phyloP scores from a whole-genome alignment of 2,797 vertebrate species.

The Chelon labrosus region DNA sequence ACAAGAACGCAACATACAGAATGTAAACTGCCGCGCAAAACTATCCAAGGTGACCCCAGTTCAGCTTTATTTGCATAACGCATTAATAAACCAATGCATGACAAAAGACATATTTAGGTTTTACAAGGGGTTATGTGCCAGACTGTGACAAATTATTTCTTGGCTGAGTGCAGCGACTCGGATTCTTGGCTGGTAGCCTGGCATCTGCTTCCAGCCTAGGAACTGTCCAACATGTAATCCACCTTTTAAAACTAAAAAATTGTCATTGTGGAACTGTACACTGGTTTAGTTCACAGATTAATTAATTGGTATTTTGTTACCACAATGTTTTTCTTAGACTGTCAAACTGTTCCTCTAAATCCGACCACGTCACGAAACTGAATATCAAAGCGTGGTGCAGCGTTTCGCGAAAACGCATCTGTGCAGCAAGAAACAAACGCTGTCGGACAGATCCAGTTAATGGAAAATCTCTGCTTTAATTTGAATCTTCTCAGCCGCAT shows the following conservation, averaged over 20 bases:
- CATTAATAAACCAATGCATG: background rate
- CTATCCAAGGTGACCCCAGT: background rate
- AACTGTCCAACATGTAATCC: background rate
- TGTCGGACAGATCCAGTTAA: slow-evolving; percentile 1
- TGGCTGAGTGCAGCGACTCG: background rate
- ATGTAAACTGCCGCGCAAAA: background rate
- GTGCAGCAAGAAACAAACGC: background rate
- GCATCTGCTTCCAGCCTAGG: background rate
- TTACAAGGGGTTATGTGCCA: background rate
- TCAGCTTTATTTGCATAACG: background rate
- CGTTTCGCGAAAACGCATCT: background rate
- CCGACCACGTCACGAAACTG: too few species aligned
- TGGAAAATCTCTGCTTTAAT: background rate
- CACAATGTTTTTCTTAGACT: background rate
- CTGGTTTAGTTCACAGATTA: background rate
- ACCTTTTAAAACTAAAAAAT: background rate
- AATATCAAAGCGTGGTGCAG: background rate
- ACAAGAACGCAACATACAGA: background rate
- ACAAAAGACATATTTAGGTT: background rate
- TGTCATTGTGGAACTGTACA: background rate
- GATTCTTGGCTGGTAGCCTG: background rate
- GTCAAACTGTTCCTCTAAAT: background rate
- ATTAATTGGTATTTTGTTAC: background rate
- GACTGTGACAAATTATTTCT: background rate
- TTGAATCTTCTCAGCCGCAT: background rate